phyloP scores from a whole-genome alignment of 2,888 invertebrate species.

The Lathronympha strigana region DNA sequence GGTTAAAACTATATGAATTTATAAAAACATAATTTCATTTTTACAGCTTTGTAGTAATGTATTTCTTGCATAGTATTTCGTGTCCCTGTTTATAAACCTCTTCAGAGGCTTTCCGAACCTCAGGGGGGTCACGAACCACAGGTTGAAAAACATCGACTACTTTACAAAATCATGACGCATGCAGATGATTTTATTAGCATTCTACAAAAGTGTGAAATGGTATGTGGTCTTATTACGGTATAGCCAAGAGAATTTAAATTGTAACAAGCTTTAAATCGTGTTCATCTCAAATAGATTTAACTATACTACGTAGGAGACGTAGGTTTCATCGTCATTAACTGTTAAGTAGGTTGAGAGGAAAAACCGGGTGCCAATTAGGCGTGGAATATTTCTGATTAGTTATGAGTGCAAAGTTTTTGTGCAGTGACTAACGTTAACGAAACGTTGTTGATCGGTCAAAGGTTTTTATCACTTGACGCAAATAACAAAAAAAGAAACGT shows the following conservation, averaged over 20 bases:
- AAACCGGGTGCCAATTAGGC: constrained; percentile 25
- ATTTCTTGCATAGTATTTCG: too few species aligned
- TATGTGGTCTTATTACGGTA: background rate
- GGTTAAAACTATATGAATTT: too few species aligned
- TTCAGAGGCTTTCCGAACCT: too few species aligned
- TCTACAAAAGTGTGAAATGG: too few species aligned
- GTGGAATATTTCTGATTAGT: constrained; percentile 3
- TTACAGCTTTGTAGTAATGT: too few species aligned
- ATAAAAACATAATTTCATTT: too few species aligned
- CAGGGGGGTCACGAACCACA: too few species aligned
- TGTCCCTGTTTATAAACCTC: too few species aligned
- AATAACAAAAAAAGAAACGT: background rate
- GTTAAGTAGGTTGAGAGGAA: background rate
- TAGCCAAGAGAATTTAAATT: background rate
- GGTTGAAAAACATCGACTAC: too few species aligned
- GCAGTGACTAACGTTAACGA: constrained; percentile 2
- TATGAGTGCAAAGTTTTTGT: constrained; percentile 8
- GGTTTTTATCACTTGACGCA: background rate
- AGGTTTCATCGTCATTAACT: background rate
- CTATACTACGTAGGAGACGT: constrained; percentile 4
- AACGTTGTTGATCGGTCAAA: background rate
- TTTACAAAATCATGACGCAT: too few species aligned
- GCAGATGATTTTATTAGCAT: too few species aligned
- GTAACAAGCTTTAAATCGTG: background rate
- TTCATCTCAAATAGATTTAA: background rate